These are phyloP conservation scores for Neotoxoptera formosana DNA, from an alignment of 1,140 invertebrate genomes.

Conservation along the genomic window DNA sequence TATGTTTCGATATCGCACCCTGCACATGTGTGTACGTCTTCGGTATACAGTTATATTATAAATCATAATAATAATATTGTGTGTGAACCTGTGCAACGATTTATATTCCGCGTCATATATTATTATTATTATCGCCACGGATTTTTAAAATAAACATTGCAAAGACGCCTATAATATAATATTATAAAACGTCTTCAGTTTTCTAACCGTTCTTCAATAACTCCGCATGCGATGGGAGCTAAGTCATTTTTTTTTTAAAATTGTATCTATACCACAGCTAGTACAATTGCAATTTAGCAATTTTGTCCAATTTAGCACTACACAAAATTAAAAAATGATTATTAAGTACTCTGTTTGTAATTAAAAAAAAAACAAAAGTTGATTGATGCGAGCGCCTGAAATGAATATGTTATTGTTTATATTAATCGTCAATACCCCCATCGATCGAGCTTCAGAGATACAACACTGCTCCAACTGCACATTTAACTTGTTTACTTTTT, in stretches of 20 bases:
- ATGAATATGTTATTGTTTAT: neutral
- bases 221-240: neutral
- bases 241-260: too few species aligned
- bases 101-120: neutral
- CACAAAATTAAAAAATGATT: neutral
- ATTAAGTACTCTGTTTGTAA: neutral
- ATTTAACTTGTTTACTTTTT: too few species aligned
- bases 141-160: neutral
- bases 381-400: neutral
- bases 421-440: neutral
- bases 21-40: neutral
- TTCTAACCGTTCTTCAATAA: neutral
- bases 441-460: neutral
- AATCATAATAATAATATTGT: neutral
- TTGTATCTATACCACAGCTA: neutral
- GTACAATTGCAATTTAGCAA: too few species aligned
- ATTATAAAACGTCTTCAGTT: neutral
- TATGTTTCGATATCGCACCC: neutral
- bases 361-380: neutral
- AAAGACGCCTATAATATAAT: neutral
- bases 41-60: neutral
- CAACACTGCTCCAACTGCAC: too few species aligned
- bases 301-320: neutral
- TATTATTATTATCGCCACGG: neutral
- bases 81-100: neutral